A percentile compares a stretch with the other conserved stretches of the same genome.
phyloP scores from a whole-genome alignment of 2,113 vertebrate genomes.

The Leptocoma aspasia region DNA sequence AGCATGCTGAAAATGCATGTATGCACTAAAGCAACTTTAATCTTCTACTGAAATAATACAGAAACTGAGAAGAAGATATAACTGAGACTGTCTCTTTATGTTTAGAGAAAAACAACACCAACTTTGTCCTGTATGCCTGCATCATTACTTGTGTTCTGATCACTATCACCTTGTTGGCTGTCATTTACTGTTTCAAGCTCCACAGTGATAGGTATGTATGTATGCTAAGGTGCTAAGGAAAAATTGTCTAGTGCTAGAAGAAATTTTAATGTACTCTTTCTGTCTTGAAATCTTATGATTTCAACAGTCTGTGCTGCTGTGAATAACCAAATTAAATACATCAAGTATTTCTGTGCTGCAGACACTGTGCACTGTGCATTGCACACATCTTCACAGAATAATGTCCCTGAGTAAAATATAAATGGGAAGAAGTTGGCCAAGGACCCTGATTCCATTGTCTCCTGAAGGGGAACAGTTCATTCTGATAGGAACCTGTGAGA shows the following conservation, averaged over 20 bases:
- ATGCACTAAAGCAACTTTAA: not conserved
- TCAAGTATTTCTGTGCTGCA: not conserved
- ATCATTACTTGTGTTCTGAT: not conserved
- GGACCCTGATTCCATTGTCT: not conserved
- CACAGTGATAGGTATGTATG: constrained; percentile 64
- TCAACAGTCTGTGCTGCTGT: not conserved
- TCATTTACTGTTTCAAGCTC: not conserved
- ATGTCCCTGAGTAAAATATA: not conserved
- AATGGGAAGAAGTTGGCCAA: not conserved
- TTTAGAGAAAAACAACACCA: not conserved
- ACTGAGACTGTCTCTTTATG: not conserved
- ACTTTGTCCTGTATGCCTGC: accelerated
- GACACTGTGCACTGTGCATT: not conserved
- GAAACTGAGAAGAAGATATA: not conserved
- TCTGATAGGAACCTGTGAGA: not conserved
- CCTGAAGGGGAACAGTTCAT: not conserved
- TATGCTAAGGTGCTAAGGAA: not conserved
- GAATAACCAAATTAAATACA: not conserved
- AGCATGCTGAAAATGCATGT: not conserved
- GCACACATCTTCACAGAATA: not conserved
- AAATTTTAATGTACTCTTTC: not conserved
- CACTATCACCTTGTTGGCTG: not conserved
- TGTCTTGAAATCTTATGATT: not conserved
- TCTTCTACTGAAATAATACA: not conserved
- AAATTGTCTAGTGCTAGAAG: not conserved